Base-by-base conservation (phyloP, 2,113 vertebrate genomes). In the Forbesichthys papilliferus region DNA sequence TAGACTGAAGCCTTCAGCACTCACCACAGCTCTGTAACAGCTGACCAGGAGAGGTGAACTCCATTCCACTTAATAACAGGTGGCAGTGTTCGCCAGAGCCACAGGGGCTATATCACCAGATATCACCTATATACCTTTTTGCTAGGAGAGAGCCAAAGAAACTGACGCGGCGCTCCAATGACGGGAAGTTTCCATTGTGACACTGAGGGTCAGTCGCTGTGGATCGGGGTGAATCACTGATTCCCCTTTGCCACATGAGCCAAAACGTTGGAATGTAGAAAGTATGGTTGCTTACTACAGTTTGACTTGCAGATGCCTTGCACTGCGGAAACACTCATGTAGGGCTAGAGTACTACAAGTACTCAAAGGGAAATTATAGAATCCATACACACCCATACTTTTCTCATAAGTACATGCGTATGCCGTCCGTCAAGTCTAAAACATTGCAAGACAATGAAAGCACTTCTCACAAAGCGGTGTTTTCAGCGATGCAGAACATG, bases 11-110 rank as follows among this genome's bases (percentile, higher is more conserved):
- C 75, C 75, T 69, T 55, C 3, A 5, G 53, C 57, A 61, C 20
- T 13, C 14, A 34, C 60, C 57, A 56, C 70, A n/a, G 54, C 68
- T 81, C 34, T 59, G 16, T 16, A 70, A 57, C 48, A 58, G 82
- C 73, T 75, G 61, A 68, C 68, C 49, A 62, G 58, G 79, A 73
- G 77, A 77, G 77, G 74, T 69, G 68, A 73, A 72, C 73, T 49
- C 48, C 33, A 13, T 61, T 70, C 73, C 46, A 52, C 54, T 60
- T 58, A 66, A 59, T 73, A 75, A 78, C 77, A 56, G 68, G 59
- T 67, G 77, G 57, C 70, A 71, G 66, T 58, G 46, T 66, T 69
- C 51, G 18, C 16, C 1, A 14, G 64, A 33, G 16, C 11, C 47
- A 46, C 48, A 9, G 48, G 61, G 42, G 52, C 53, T 65, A 5